Conservation (phyloP, 2,113 vertebrate species). For the Syngnathoides biaculeatus region DNA sequence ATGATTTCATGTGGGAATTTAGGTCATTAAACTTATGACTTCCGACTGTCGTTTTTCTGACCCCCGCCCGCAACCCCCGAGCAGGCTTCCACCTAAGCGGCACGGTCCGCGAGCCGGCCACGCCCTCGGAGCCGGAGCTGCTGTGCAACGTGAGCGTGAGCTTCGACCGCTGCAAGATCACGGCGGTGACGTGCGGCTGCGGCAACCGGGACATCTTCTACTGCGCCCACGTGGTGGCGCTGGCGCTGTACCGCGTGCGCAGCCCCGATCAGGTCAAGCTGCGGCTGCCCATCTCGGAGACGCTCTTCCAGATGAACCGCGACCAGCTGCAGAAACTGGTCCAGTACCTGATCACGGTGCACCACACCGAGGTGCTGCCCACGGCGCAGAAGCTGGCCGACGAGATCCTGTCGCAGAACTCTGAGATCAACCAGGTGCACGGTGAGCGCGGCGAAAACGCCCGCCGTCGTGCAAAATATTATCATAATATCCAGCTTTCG, state of each 20-base stretch:
- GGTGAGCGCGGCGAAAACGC: constrained; percentile 73
- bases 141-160: constrained; percentile 97
- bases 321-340: constrained; percentile 98
- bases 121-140: constrained; percentile 87
- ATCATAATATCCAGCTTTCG: too few relatives aligned
- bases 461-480: too few relatives aligned
- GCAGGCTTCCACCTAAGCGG: constrained; percentile 96
- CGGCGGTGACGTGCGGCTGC: constrained; percentile 96
- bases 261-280: constrained; percentile 97
- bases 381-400: constrained; percentile 97
- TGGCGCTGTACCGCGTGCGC: constrained; percentile 95
- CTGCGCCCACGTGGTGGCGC: constrained; percentile 95
- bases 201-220: constrained; percentile 99
- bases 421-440: constrained; percentile 98
- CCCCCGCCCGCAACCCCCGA: too few relatives aligned
- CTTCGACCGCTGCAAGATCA: constrained; percentile 99
- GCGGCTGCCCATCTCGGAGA: constrained; percentile 98
- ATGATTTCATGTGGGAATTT: too few relatives aligned
- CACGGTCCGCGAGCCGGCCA: constrained; percentile 92
- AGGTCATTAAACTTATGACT: too few relatives aligned
- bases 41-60: background rate
- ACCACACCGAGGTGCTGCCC: constrained; percentile 97
- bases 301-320: constrained; percentile 98
- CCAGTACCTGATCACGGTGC: constrained; percentile 98
- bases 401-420: constrained; percentile 98